Conservation (phyloP, 2,888 invertebrate genomes). For the Linnaemya vulpina region DNA sequence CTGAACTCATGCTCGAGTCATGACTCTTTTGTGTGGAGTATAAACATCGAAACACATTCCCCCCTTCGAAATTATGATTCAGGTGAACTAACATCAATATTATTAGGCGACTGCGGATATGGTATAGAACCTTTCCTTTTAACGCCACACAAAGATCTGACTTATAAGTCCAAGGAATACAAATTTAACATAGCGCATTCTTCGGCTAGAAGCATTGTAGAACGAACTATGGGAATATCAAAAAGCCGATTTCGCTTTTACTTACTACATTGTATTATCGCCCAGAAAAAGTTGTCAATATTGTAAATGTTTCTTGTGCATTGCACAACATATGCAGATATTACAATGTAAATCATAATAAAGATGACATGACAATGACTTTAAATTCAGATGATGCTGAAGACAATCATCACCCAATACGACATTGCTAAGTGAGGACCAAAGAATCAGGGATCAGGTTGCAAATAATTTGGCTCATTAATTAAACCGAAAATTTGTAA, state of each 20-base stretch:
- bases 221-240: constrained; percentile 88
- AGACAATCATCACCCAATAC: neutral
- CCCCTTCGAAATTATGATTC: neutral
- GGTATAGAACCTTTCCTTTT: constrained; percentile 17
- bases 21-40: constrained; percentile 5
- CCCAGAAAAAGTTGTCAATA: constrained; percentile 11
- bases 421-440: neutral
- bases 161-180: constrained; percentile 31
- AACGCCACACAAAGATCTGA: constrained; percentile 28
- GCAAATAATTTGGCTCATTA: neutral
- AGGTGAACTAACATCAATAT: constrained; percentile 13
- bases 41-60: constrained; percentile 1
- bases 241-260: constrained; percentile 8
- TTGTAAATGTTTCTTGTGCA: constrained; percentile 10
- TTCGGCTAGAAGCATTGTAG: constrained; percentile 84
- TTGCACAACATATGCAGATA: constrained; percentile 9
- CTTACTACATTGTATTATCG: neutral
- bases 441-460: neutral
- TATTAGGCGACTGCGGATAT: constrained; percentile 1
- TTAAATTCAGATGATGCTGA: neutral
- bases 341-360: neutral
- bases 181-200: constrained; percentile 30
- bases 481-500: constrained; percentile 13
- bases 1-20: constrained; percentile 4
- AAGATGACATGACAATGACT: neutral